Percentiles rank a stretch among this genome's conserved stretches.
These are phyloP conservation scores for Cepaea nemoralis DNA, from an alignment of 1,140 invertebrate species.

Conservation along the genomic window DNA sequence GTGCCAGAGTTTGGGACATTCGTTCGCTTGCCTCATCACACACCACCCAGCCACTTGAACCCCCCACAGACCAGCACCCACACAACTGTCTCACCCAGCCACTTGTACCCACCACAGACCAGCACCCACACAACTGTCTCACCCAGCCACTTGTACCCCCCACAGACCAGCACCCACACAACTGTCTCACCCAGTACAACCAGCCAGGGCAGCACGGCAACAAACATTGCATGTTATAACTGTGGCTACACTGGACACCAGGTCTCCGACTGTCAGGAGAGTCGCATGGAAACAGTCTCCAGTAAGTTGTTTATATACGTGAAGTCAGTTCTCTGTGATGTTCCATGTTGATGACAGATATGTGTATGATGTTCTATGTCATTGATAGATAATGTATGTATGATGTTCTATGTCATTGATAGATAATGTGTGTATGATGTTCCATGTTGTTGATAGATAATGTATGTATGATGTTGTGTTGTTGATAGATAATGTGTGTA, in stretches of 20 bases:
- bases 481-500: no score
- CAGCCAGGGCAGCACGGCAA: neutral
- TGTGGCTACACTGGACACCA: conserved; percentile 83
- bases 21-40: neutral
- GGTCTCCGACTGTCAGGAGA: conserved; percentile 86
- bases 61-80: neutral
- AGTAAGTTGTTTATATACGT: no score
- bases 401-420: no score
- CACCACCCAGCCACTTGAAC: neutral
- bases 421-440: no score
- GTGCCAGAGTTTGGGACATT: neutral
- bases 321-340: no score
- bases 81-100: neutral
- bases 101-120: neutral
- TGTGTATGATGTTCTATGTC: no score
- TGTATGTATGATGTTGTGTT: no score
- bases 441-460: no score
- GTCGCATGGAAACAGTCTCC: conserved; percentile 80
- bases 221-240: conserved; percentile 80
- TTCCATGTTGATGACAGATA: no score
- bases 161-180: neutral
- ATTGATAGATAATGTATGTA: no score
- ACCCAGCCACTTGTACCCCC: neutral
- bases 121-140: neutral
- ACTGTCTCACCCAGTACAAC: neutral